Evolutionary conservation across 2,113 vertebrate species (phyloP), one percentile per base, ranked within the genome.

Genomic region (Sciurus niger): DNA sequence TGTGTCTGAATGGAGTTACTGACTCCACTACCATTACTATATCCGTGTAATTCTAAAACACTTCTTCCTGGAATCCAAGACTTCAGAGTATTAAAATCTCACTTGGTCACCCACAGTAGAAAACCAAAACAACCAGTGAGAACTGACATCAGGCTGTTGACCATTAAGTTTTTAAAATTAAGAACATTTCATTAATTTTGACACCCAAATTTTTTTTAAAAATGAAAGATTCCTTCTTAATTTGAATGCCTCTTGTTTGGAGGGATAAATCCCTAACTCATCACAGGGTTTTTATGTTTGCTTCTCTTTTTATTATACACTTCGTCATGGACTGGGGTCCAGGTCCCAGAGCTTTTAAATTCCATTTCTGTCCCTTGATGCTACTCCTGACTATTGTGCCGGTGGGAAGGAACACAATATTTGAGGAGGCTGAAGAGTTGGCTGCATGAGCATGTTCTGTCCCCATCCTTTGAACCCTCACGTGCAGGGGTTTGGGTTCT

Each of bases 361-460:
- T 24, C 79, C 40, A 32, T 63, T n/a, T 63, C 0, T 82, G 11
- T 34, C 51, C 2, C 22, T 25, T n/a, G 8, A 4, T 60, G 12
- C 25, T 8, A 28, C 55, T 20, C 13, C 51, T 48, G 22, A 14
- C 30, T n/a, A 20, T 32, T 22, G 43, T 20, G 14, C 13, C 22
- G 1, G 34, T 0, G 1, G 55, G 58, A 34, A 40, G 13, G 0
- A 4, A 40, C 4, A 4, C 18, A 14, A 8, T 37, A 4, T 0
- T 12, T 28, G 30, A 53, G 40, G 76, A 32, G 9, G 8, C 12
- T 10, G 7, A 37, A 18, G n/a, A 60, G 16, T 32, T 85, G 48
- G 37, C 37, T 20, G 37, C 16, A 11, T 10, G 37, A 10, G 18
- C 55, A 6, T 16, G 4, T 10, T 43, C n/a, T 37, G 1, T 37